Evolutionary conservation across 2,113 vertebrate species (phyloP).

Genomic region (Dunckerocampus dactyliophorus): DNA sequence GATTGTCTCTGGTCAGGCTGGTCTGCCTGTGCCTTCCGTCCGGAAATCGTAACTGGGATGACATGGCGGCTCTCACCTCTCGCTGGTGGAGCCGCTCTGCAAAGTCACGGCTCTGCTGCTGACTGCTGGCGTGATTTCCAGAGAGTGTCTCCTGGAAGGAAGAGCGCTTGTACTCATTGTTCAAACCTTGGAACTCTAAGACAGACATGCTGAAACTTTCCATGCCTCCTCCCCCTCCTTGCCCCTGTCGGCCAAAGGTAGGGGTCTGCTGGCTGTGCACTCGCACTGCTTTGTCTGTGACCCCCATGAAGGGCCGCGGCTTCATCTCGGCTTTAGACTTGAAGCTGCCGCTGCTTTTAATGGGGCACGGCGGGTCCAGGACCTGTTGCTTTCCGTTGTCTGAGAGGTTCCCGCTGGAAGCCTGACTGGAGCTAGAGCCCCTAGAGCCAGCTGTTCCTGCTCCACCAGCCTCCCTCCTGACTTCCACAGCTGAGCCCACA

Average conservation of each 20-base stretch:
- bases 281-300: slow-evolving; percentile 91
- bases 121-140: slow-evolving; percentile 38
- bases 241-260: slow-evolving; percentile 74
- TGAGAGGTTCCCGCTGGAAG: slow-evolving; percentile 78
- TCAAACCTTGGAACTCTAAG: slow-evolving; percentile 65
- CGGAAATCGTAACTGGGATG: slow-evolving; percentile 62
- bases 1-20: slow-evolving; percentile 74
- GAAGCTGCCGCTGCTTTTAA: slow-evolving; percentile 64
- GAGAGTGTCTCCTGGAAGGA: slow-evolving; percentile 61
- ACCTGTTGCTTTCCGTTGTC: slow-evolving; percentile 74
- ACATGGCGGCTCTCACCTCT: slow-evolving; percentile 55
- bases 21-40: slow-evolving; percentile 74
- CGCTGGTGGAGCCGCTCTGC: slow-evolving; percentile 71
- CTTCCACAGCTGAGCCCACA: slow-evolving; percentile 57
- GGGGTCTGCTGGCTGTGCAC: slow-evolving; percentile 77
- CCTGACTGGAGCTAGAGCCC: slow-evolving; percentile 81
- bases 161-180: slow-evolving; percentile 58
- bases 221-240: slow-evolving; percentile 34
- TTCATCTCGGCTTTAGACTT: slow-evolving; percentile 78
- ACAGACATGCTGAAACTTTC: slow-evolving; percentile 53
- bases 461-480: slow-evolving; percentile 63
- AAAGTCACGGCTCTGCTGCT: slow-evolving; percentile 59
- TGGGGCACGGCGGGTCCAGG: slow-evolving; percentile 69
- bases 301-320: slow-evolving; percentile 87
- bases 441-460: slow-evolving; percentile 68